These are phyloP conservation scores for Dendronephthya gigantea DNA, from an alignment of 64 coral and sea anemone genomes.

Conservation along the genomic window DNA sequence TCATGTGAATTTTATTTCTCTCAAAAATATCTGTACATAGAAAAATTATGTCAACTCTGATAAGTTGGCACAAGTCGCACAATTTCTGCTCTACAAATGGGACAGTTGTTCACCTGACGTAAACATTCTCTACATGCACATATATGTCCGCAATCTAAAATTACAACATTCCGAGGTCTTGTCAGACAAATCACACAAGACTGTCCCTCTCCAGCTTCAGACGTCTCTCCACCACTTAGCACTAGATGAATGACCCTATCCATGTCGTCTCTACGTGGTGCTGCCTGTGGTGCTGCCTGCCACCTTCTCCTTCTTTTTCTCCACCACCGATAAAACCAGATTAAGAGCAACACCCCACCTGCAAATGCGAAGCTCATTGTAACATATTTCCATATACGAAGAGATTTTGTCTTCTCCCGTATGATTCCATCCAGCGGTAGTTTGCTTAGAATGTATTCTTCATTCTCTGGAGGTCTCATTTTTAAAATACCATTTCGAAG, in stretches of 20 bases:
- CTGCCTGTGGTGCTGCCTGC: not conserved
- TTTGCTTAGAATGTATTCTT: slow-evolving; percentile 62
- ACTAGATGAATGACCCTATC: not conserved
- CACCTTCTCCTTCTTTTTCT: slow-evolving; percentile 25
- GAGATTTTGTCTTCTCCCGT: slow-evolving; percentile 53
- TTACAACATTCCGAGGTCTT: slow-evolving; percentile 69
- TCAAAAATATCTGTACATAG: not conserved
- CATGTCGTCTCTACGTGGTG: too few species aligned
- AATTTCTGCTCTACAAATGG: slow-evolving; percentile 67
- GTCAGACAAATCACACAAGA: slow-evolving; percentile 86
- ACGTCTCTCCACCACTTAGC: not conserved
- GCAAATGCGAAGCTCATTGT: slow-evolving; percentile 63
- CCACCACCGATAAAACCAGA: slow-evolving; percentile 32
- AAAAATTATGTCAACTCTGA: slow-evolving; percentile 27
- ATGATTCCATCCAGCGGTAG: slow-evolving; percentile 63
- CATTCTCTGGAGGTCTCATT: slow-evolving; percentile 45
- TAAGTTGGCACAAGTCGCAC: slow-evolving; percentile 65
- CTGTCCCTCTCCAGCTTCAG: slow-evolving; percentile 35
- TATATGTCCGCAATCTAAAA: slow-evolving; percentile 84
- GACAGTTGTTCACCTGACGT: slow-evolving; percentile 49
- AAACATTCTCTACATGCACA: slow-evolving; percentile 65
- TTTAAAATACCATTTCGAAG: slow-evolving; percentile 44
- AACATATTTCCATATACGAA: slow-evolving; percentile 57
- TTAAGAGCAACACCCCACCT: slow-evolving; percentile 52
- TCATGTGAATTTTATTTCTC: too few species aligned